Evolutionary conservation across 1,140 invertebrate genomes (phyloP).

Genomic region (Psilanteris sp.): DNA sequence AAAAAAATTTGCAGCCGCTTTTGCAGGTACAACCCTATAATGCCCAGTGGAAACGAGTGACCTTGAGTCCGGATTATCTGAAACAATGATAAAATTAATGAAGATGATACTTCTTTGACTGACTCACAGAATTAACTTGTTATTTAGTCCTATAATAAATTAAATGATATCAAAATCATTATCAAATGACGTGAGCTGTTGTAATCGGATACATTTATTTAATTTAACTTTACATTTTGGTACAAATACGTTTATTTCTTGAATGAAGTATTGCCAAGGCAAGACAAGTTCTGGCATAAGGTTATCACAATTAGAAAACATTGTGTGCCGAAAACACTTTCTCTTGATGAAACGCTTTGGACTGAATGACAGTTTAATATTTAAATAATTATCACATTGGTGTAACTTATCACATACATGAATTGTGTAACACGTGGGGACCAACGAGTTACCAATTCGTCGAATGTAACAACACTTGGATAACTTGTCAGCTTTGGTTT

Average conservation of each 20-base stretch:
- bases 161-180: no score
- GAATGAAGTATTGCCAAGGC: constrained; percentile 22
- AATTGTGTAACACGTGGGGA: constrained; percentile 2
- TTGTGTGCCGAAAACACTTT: not conserved
- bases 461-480: not conserved
- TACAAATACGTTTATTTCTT: constrained; percentile 39
- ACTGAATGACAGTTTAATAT: constrained; percentile 23
- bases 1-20: constrained; percentile 7
- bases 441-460: not conserved
- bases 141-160: constrained; percentile 17
- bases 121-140: not conserved
- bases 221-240: constrained; percentile 35
- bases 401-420: constrained; percentile 54
- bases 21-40: constrained; percentile 35
- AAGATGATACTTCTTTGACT: not conserved
- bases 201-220: constrained; percentile 50
- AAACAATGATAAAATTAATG: constrained; percentile 35
- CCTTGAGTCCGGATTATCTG: constrained; percentile 4
- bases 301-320: constrained; percentile 33
- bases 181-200: no score
- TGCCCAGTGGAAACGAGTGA: not conserved
- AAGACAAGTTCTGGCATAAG: constrained; percentile 11
- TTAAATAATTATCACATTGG: constrained; percentile 52
- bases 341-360: constrained; percentile 43
- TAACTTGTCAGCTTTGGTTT: not conserved